Base-by-base conservation (phyloP, 2,113 vertebrate species). In the Paradoxurus hermaphroditus region DNA sequence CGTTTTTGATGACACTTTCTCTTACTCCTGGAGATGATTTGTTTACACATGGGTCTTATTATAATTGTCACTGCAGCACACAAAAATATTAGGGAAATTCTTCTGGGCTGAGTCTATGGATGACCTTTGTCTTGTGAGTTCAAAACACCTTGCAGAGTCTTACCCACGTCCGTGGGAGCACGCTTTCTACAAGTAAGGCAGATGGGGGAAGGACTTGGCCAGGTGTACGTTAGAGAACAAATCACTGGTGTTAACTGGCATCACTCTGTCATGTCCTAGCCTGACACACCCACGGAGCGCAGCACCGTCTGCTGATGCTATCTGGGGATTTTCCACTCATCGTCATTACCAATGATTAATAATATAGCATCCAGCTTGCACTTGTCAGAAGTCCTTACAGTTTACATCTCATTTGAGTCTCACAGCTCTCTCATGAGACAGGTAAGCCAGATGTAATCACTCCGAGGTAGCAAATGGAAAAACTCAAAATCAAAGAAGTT, bases 391-490 rank as follows among this genome's bases (percentile, higher is more conserved):
- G 87, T 63, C 39, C 90, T 87, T 41, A 92, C 27, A 89, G 75
- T 82, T 86, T 77, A 87, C 63, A n/a, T n/a, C 91, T 95, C 75
- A 70, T 81, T 94, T 73, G 90, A 84, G 86, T 97, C 81, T 65
- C 39, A 79, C 16, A 44, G 53, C 49, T 63, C 83, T 90, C 59
- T 94, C 87, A 87, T 9, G 70, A 94, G 91, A 84, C 44, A 53
- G 29, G 36, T 46, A 77, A 94, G 68, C 27, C 88, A 53, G 85
- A 85, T 49, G 29, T 82, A 51, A 91, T 77, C 89, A 94, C 67
- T 90, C 49, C 44, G 77, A 70, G 56, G 25, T 25, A 81, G 29
- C 77, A 95, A 81, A 95, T 25, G 23, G 44, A 67, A 51, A 96
- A 92, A 62, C 7, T 41, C 41, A 92, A 91, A 89, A 90, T 75